Evolutionary conservation across 2,888 invertebrate species (phyloP), one percentile per base, ranked within the genome.

Genomic region (Plebejus argus): DNA sequence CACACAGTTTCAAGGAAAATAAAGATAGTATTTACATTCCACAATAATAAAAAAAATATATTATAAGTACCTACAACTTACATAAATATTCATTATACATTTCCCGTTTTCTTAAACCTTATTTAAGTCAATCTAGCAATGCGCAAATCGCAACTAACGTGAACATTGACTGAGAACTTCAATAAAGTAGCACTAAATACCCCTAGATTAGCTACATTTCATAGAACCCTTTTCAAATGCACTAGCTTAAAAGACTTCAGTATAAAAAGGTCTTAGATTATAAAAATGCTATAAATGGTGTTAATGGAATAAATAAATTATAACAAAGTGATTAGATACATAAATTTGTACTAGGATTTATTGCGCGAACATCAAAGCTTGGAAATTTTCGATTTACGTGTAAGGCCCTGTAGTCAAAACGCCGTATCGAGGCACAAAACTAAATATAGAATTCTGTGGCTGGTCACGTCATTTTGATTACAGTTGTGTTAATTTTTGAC

Each of bases 401-500:
- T 58, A 66, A 66, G 23, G 20, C 61, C 20, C 23, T 23, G 28
- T 4, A 23, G 23, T 66, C 23, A 23, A 66, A 23, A 66, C 23
- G 61, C 5, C 10, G 20, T 10, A 20, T 66, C 23, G 28, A 12
- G 58, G 8, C 58, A 20, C 20, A 18, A 53, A 53, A 53, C 15
- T 53, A 53, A 53, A 53, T 53, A 53, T 18, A 53, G 15, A 53
- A 49, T 49, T 49, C 4, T 49, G 49, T 49, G 49, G 18, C 18
- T 18, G 12, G 53, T 53, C 5, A 18, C 53, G 53, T 53, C 53
- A 15, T 70, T 70, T 12, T 28, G 28, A 35, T 12, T 28, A 35
- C 6, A 58, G 20, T 15, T 28, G 61, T 61, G 66, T 66, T 66
- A 66, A 66, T 66, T 76, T 70, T 77, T n/a, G 28, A 70, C 77